A percentile compares a stretch with the other conserved stretches of the same genome.
Conservation (phyloP, 1,140 invertebrate genomes). For the Rhagoletis pomonella region DNA sequence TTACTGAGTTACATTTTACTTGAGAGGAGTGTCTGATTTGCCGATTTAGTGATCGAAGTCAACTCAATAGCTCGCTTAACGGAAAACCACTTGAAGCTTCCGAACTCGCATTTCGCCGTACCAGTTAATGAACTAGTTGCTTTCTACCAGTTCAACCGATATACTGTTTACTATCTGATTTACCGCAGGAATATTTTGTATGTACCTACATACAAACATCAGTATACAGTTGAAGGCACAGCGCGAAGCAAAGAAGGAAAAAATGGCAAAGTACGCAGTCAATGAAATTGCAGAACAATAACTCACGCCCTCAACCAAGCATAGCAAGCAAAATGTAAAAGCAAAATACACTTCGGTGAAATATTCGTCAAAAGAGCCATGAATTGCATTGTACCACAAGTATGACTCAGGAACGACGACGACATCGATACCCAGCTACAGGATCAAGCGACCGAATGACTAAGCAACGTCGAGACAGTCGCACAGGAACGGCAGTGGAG, state of each 20-base stretch:
- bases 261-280: background rate
- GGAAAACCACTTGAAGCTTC: too few relatives aligned
- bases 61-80: too few relatives aligned
- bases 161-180: too few relatives aligned
- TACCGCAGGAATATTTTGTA: background rate
- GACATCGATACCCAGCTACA: constrained; percentile 32
- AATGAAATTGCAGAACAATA: constrained; percentile 3
- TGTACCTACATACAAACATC: too few relatives aligned
- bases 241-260: background rate
- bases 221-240: background rate
- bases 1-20: too few relatives aligned
- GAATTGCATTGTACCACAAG: too few relatives aligned
- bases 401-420: constrained; percentile 32
- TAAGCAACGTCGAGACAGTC: constrained; percentile 24
- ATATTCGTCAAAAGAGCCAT: too few relatives aligned
- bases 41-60: too few relatives aligned
- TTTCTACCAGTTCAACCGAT: too few relatives aligned
- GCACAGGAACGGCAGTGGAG: constrained; percentile 2
- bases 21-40: too few relatives aligned
- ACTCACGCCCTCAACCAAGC: background rate
- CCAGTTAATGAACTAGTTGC: too few relatives aligned
- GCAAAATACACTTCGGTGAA: background rate
- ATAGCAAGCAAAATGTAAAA: background rate
- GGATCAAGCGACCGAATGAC: constrained; percentile 32
- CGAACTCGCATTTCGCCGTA: too few relatives aligned